Percentiles rank a stretch among this genome's conserved stretches.
Evolutionary conservation across 1,140 invertebrate genomes (phyloP).

Genomic region (Pseudomyrmex sp.): DNA sequence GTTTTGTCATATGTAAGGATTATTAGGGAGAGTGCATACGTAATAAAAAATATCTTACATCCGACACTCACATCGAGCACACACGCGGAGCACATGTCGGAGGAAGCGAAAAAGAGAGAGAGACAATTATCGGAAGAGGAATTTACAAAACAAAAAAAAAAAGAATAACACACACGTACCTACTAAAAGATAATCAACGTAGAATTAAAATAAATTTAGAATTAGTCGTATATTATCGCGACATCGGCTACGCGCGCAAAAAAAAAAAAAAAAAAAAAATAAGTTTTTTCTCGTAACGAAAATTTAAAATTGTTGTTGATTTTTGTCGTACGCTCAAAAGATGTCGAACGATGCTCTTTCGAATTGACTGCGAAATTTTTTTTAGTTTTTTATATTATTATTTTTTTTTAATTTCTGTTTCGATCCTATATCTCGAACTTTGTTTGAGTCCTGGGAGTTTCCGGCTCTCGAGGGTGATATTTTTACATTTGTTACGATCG

Average conservation of each 20-base stretch:
- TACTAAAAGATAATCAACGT: conserved; percentile 77
- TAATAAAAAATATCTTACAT: conserved; percentile 48
- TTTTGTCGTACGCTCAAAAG: conserved; percentile 38
- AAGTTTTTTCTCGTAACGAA: too few relatives aligned
- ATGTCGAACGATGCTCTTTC: neutral
- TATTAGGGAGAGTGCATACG: conserved; percentile 36
- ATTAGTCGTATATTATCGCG: conserved; percentile 73
- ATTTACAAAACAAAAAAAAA: conserved; percentile 35
- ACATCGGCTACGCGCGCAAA: conserved; percentile 63
- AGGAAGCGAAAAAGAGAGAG: conserved; percentile 10
- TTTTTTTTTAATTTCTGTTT: conserved; percentile 7
- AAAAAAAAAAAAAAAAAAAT: too few relatives aligned
- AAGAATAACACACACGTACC: conserved; percentile 62
- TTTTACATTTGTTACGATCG: conserved; percentile 2
- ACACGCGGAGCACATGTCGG: conserved; percentile 20
- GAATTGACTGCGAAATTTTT: conserved; percentile 22
- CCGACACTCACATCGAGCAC: conserved; percentile 28
- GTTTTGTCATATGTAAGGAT: conserved; percentile 59
- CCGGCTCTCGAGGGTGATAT: neutral
- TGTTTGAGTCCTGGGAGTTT: neutral
- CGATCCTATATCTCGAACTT: conserved; percentile 26
- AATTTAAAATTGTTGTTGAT: neutral
- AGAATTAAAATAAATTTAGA: conserved; percentile 76
- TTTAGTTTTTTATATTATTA: conserved; percentile 1
- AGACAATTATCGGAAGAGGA: conserved; percentile 38